Percentiles rank a stretch among this genome's conserved stretches.
These are phyloP conservation scores for Peucedramus taeniatus DNA, from an alignment of 2,113 vertebrate genomes.

Conservation along the genomic window DNA sequence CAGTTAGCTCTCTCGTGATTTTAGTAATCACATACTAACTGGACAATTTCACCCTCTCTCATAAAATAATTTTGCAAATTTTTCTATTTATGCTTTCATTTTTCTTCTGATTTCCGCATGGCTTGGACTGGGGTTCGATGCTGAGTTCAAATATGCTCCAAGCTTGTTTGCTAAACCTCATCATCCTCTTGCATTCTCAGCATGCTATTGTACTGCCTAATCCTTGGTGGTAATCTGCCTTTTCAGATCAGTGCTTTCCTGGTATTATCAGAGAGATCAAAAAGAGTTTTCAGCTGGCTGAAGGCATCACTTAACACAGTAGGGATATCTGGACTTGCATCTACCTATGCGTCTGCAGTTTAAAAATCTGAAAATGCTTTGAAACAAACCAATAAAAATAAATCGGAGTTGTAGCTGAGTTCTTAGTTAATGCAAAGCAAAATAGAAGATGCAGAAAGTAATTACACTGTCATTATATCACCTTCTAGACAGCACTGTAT, in stretches of 20 bases:
- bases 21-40: background rate
- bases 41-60: background rate
- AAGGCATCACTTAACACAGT: conserved; percentile 40
- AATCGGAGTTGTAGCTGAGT: background rate
- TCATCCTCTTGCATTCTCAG: conserved; percentile 51
- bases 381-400: background rate
- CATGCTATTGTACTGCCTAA: conserved; percentile 60
- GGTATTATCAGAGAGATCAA: conserved; percentile 63
- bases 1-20: background rate
- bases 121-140: background rate
- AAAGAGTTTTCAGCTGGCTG: conserved; percentile 52
- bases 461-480: background rate
- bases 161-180: conserved; percentile 44
- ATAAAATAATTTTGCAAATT: background rate
- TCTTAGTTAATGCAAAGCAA: background rate
- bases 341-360: conserved; percentile 19
- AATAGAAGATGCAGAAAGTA: background rate
- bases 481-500: background rate
- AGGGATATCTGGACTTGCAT: conserved; percentile 8
- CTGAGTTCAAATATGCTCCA: conserved; percentile 29
- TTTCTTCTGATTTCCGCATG: background rate
- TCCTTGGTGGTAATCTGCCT: conserved; percentile 60
- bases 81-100: background rate
- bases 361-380: background rate
- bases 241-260: conserved; percentile 65